A percentile compares a stretch with the other conserved stretches of the same genome.
phyloP scores from a whole-genome alignment of 2,888 invertebrate genomes.

The Pseudococcus jackbeardsleyi region DNA sequence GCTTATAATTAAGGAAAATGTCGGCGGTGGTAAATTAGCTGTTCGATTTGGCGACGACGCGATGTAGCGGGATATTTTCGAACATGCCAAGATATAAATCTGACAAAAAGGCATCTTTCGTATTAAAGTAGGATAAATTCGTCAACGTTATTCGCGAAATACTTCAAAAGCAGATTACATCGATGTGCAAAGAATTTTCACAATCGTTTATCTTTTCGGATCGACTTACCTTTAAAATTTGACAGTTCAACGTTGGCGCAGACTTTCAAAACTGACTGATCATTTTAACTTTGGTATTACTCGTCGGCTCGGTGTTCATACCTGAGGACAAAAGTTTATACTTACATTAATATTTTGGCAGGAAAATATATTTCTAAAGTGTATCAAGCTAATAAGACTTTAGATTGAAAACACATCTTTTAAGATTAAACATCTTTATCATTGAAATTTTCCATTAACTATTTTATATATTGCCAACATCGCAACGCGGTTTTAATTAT shows the following conservation, averaged over 20 bases:
- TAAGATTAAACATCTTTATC: too few relatives aligned
- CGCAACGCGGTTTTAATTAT: too few relatives aligned
- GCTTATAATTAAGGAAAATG: neutral
- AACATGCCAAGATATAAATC: constrained; percentile 12
- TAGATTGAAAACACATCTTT: too few relatives aligned
- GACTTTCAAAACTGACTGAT: constrained; percentile 11
- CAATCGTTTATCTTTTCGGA: neutral
- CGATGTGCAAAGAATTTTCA: neutral
- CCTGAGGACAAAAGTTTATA: constrained; percentile 19
- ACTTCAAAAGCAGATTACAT: constrained; percentile 20
- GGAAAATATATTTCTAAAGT: neutral
- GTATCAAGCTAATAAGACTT: too few relatives aligned
- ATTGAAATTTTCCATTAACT: too few relatives aligned
- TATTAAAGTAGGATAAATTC: neutral
- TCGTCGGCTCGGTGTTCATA: neutral
- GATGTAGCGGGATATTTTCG: neutral
- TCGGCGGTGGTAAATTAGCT: neutral
- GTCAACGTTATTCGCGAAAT: constrained; percentile 6
- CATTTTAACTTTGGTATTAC: neutral
- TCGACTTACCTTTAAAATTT: constrained; percentile 43
- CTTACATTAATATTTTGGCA: neutral
- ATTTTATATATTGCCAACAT: too few relatives aligned
- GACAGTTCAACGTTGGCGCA: constrained; percentile 34
- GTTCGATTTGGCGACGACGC: neutral
- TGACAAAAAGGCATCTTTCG: constrained; percentile 1